Evolutionary conservation across 2,797 vertebrate species (phyloP).

Genomic region (Tarsius wallacei): DNA sequence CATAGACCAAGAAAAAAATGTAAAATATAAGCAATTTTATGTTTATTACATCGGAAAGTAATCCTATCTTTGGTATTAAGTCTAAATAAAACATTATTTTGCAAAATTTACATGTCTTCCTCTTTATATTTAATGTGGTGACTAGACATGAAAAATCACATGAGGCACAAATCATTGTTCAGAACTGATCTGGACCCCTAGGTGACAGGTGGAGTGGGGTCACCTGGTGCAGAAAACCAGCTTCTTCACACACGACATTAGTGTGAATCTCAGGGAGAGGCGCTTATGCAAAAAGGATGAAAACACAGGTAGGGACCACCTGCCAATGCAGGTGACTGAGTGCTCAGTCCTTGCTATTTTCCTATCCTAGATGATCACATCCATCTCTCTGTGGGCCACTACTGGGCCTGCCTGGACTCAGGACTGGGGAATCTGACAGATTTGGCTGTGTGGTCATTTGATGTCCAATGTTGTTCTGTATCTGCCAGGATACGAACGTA

Average conservation of each 20-base stretch:
- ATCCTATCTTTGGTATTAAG: neutral
- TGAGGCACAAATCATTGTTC: neutral
- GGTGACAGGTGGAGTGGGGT: neutral
- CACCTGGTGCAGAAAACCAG: neutral
- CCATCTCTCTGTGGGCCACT: fast-evolving
- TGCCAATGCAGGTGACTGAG: neutral
- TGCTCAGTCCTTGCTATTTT: neutral
- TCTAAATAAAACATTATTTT: neutral
- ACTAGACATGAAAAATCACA: neutral
- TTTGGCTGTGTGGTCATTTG: neutral
- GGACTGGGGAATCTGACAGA: neutral
- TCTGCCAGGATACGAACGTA: neutral
- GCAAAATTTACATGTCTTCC: neutral
- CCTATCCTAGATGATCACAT: neutral
- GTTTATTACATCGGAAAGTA: no score
- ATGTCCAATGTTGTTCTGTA: neutral
- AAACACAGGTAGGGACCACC: fast-evolving
- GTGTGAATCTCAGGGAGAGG: neutral
- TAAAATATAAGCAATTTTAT: no score
- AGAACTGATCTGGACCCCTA: neutral
- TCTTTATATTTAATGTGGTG: neutral
- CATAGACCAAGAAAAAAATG: no score
- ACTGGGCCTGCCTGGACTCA: neutral
- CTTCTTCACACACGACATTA: neutral
- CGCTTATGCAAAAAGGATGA: neutral